phyloP scores from a whole-genome alignment of 2,113 vertebrate genomes.

The Carollia perspicillata region DNA sequence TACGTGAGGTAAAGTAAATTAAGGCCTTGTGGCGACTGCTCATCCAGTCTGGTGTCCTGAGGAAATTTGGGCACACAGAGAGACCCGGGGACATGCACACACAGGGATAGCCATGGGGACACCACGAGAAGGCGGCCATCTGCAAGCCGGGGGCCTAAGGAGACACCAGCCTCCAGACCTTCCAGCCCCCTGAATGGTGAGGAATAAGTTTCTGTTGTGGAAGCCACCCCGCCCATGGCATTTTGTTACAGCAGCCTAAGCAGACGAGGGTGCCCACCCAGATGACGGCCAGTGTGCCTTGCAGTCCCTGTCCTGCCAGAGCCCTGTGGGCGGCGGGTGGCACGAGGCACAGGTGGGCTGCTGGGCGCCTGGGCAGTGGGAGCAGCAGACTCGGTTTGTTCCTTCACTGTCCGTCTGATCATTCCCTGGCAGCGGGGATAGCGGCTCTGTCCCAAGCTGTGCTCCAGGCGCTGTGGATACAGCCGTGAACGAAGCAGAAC shows the following conservation, averaged over 20 bases:
- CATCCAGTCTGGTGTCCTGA: background rate
- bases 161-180: background rate
- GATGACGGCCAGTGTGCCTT: fast-evolving
- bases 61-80: background rate
- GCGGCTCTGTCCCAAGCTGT: background rate
- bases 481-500: too few relatives aligned
- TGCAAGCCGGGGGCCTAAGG: background rate
- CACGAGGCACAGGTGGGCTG: background rate
- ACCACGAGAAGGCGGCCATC: fast-evolving
- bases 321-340: fast-evolving
- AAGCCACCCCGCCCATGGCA: background rate
- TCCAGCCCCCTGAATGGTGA: background rate
- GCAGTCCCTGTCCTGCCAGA: background rate
- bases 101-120: background rate
- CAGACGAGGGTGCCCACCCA: fast-evolving
- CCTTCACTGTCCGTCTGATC: fast-evolving
- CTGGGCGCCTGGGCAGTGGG: fast-evolving
- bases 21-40: background rate
- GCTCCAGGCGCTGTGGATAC: background rate
- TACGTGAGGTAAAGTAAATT: background rate
- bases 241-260: background rate
- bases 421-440: background rate
- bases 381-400: background rate
- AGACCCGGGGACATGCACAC: fast-evolving
- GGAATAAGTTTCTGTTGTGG: background rate